Base-by-base conservation (phyloP, 2,113 vertebrate species). In the Xiphophorus hellerii region DNA sequence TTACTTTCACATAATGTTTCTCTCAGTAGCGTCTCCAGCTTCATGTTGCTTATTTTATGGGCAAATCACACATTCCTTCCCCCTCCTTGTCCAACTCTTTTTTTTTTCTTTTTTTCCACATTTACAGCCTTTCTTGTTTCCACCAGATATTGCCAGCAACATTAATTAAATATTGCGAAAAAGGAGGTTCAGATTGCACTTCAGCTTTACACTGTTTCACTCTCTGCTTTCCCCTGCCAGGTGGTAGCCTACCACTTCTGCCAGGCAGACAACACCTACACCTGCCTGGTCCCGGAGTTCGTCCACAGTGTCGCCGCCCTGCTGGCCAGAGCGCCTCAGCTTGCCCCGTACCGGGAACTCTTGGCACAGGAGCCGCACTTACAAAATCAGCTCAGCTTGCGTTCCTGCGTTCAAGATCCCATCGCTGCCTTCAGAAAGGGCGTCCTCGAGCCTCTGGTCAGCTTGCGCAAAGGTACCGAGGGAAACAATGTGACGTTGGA, bases 161-260 rank as follows among this genome's bases (percentile, higher is more conserved):
- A 25, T 58, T 58, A 58, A n/a, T 58, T n/a, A 58, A 58, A 3
- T 48, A 58, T n/a, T 25, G 5, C 25, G 9, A 58, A n/a, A 58
- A 58, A 48, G 44, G 44, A 17, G 44, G 14, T 58, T 58, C 51
- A 58, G 22, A 58, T 58, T n/a, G 22, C 51, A 58, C 51, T 58
- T n/a, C 25, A 11, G 20, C 1, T 58, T 25, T 72, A 39, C n/a
- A 14, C 37, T 83, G 28, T 63, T 33, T 27, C 25, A 37, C 35
- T 51, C 12, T 48, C 9, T 69, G 60, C 7, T 81, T n/a, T 77
- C 61, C 64, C 39, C 76, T 27, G 20, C 2, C 85, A 99, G 98
- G 98, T 99, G 0, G 96, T 98, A 42, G 97, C 98, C 3, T 99
- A 99, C 80, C 98, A 99, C 85, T 99, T 98, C 90, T 99, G 98